These are phyloP conservation scores for Bergia sp. DNA, from an alignment of 92 coral and sea anemone species.

Conservation along the genomic window DNA sequence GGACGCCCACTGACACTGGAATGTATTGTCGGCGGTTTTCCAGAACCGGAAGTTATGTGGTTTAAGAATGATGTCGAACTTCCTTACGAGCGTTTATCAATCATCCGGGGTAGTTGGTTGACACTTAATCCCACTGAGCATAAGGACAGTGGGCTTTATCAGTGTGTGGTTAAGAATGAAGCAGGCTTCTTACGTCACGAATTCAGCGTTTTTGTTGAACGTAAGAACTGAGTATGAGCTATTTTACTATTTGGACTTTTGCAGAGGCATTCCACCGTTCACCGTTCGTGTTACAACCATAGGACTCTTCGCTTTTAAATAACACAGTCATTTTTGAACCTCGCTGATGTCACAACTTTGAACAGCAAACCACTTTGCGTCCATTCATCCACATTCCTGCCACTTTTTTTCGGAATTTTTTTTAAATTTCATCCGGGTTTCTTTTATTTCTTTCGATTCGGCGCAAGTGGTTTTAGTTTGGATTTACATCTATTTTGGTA, in stretches of 20 bases:
- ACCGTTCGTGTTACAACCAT: slow-evolving; percentile 11
- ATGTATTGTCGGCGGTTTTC: slow-evolving; percentile 42
- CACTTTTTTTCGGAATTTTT: no score
- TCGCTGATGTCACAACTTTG: background rate
- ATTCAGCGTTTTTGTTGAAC: slow-evolving; percentile 41
- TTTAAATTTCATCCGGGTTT: no score
- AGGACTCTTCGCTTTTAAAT: background rate
- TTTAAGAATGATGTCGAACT: slow-evolving; percentile 16
- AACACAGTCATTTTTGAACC: background rate
- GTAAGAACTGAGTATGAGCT: slow-evolving; percentile 17
- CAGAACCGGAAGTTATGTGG: slow-evolving; percentile 43
- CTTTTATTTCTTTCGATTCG: background rate
- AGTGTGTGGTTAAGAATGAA: slow-evolving; percentile 30
- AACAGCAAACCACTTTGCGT: background rate
- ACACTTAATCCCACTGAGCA: slow-evolving; percentile 37
- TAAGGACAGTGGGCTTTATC: slow-evolving; percentile 44
- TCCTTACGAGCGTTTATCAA: slow-evolving; percentile 42
- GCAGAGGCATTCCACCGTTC: background rate
- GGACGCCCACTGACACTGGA: slow-evolving; percentile 43
- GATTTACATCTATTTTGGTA: background rate
- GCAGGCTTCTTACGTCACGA: slow-evolving; percentile 42
- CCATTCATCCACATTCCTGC: background rate
- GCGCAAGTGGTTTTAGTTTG: background rate
- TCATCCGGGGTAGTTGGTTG: slow-evolving; percentile 49
- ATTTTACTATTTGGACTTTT: background rate